These are phyloP conservation scores for Hippopotamus amphibius DNA, from an alignment of 2,113 vertebrate species.

Conservation along the genomic window DNA sequence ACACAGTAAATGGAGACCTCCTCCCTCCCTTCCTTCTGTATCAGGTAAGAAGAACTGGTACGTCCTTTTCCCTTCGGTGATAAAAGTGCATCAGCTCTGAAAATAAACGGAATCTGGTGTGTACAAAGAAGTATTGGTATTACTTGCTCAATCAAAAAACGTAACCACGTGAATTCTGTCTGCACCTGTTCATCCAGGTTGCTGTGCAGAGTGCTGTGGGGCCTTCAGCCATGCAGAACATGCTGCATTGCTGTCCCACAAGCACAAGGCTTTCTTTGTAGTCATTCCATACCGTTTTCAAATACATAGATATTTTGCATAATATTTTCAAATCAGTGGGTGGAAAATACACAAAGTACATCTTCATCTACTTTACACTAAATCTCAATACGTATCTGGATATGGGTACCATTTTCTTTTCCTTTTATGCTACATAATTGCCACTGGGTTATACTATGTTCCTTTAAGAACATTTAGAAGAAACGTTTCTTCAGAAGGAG, in stretches of 20 bases:
- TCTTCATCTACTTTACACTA: neutral
- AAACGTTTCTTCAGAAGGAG: neutral
- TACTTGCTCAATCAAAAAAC: neutral
- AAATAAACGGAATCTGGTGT: neutral
- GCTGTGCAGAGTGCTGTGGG: neutral
- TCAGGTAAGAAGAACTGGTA: neutral
- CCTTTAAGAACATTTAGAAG: neutral
- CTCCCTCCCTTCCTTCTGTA: neutral
- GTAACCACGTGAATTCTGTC: neutral
- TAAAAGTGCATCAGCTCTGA: neutral
- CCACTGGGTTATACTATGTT: neutral
- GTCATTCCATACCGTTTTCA: neutral
- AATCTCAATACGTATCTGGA: neutral
- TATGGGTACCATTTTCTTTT: neutral
- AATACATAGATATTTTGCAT: neutral
- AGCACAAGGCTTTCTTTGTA: neutral
- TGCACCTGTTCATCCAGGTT: neutral
- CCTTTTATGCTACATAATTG: neutral
- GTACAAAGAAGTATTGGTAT: neutral
- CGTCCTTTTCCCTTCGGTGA: neutral
- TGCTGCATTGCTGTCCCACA: neutral
- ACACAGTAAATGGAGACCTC: neutral
- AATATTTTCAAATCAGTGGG: neutral
- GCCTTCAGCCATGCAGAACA: rapidly evolving
- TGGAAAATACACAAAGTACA: neutral